Evolutionary conservation across 2,113 vertebrate species (phyloP).

Genomic region (Pelmatolapia mariae): DNA sequence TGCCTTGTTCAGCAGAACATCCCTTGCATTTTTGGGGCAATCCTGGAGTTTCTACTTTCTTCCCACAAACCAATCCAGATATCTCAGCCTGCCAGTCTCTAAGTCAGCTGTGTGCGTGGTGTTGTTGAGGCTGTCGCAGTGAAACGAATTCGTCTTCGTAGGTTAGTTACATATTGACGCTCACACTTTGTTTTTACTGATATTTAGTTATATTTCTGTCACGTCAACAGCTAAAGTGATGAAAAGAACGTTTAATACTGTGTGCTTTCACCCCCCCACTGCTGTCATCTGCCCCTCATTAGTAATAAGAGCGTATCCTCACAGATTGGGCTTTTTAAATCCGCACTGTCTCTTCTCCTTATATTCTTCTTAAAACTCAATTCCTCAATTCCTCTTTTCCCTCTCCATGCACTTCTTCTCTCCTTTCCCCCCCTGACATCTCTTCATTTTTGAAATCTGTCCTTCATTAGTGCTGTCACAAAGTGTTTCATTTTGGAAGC

Average conservation of each 20-base stretch:
- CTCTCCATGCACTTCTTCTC: neutral
- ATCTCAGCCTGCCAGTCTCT: neutral
- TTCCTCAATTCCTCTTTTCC: neutral
- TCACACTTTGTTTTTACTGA: neutral
- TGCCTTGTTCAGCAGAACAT: neutral
- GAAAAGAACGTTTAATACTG: neutral
- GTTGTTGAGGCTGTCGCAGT: neutral
- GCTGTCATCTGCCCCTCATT: neutral
- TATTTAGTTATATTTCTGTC: neutral
- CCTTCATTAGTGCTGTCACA: slow-evolving; percentile 8
- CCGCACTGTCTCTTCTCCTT: neutral
- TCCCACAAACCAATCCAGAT: neutral
- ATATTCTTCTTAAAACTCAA: neutral
- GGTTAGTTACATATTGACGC: neutral
- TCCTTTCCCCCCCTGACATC: neutral
- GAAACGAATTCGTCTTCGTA: neutral
- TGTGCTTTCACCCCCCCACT: neutral
- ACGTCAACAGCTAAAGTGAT: neutral
- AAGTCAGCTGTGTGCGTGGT: neutral
- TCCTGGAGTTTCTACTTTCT: neutral
- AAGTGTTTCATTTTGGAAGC: neutral
- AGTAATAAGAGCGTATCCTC: neutral
- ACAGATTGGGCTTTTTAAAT: neutral
- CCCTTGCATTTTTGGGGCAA: neutral
- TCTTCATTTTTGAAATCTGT: neutral